These are phyloP conservation scores for Sminthopsis crassicaudata DNA, from an alignment of 2,113 vertebrate species.

Conservation along the genomic window DNA sequence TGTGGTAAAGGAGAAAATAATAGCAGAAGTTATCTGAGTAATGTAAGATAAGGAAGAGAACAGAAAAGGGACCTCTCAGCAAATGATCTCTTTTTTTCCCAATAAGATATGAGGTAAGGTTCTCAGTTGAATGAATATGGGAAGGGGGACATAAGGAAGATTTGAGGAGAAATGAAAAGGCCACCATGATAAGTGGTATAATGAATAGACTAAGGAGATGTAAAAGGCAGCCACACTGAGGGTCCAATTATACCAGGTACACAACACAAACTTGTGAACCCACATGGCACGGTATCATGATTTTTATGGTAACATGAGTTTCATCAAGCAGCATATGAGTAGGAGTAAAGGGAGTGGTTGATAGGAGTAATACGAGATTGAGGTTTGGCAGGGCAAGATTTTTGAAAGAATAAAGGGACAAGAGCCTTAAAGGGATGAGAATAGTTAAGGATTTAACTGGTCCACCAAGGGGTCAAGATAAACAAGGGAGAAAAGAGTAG, in stretches of 20 bases:
- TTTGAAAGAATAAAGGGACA: neutral
- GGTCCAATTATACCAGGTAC: neutral
- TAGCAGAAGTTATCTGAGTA: neutral
- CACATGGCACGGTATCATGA: neutral
- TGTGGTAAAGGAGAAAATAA: neutral
- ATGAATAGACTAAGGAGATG: neutral
- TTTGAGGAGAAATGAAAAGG: neutral
- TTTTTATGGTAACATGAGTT: neutral
- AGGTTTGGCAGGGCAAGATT: neutral
- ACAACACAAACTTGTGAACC: neutral
- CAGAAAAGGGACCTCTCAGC: neutral
- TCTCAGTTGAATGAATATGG: neutral
- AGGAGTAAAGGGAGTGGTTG: neutral
- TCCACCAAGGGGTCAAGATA: neutral
- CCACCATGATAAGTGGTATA: neutral
- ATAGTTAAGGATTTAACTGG: neutral
- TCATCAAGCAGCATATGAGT: neutral
- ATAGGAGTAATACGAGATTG: neutral
- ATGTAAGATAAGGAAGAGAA: neutral
- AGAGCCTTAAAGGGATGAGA: neutral
- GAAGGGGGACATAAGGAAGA: neutral
- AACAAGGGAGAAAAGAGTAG: neutral
- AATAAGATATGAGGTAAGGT: neutral
- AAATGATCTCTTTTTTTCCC: neutral
- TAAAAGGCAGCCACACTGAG: neutral